These are phyloP conservation scores for Typhlomys cinereus DNA, from an alignment of 2,113 vertebrate species.

Conservation along the genomic window DNA sequence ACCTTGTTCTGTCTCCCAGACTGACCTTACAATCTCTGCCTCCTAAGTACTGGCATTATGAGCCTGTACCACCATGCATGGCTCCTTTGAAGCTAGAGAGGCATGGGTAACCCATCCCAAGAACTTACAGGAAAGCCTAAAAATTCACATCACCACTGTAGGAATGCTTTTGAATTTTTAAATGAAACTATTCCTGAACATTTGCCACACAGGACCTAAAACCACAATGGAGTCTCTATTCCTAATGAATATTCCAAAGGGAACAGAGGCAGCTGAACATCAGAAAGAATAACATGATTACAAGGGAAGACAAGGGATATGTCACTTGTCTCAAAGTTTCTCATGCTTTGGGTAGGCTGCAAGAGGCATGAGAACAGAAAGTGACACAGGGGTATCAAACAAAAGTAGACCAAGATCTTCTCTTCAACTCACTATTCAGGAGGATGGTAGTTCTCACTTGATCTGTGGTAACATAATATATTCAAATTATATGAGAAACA, in stretches of 20 bases:
- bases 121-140: background rate
- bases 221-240: background rate
- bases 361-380: background rate
- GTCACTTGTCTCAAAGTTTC: background rate
- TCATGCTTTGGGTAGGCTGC: background rate
- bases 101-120: background rate
- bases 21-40: background rate
- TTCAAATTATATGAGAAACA: background rate
- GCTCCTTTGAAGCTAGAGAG: background rate
- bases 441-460: background rate
- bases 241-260: background rate
- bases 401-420: slow-evolving; percentile 18
- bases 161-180: background rate
- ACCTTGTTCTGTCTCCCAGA: background rate
- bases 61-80: background rate
- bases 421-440: background rate
- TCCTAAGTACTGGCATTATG: background rate
- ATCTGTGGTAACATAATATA: background rate
- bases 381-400: background rate
- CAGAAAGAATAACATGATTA: background rate
- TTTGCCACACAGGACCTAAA: background rate
- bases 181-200: background rate
- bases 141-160: background rate
- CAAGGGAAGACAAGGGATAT: background rate
- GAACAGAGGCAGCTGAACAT: background rate